These are phyloP conservation scores for Microcaecilia unicolor DNA, from an alignment of 2,797 vertebrate species.

Conservation along the genomic window DNA sequence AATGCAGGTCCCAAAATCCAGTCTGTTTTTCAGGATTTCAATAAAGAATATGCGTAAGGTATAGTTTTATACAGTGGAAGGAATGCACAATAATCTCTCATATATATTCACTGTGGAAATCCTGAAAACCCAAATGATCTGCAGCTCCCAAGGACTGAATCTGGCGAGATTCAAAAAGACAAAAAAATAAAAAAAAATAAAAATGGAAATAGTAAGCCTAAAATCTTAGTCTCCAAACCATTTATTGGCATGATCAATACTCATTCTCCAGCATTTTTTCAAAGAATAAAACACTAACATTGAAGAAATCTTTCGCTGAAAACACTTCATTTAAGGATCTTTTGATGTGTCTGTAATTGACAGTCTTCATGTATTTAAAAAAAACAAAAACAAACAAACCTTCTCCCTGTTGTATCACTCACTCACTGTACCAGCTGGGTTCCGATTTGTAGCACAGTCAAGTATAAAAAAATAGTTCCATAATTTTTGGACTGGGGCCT, in stretches of 20 bases:
- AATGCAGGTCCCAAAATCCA: no score
- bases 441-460: conserved; percentile 38
- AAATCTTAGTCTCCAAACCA: conserved; percentile 25
- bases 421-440: conserved; percentile 42
- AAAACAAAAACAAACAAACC: background rate
- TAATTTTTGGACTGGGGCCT: conserved; percentile 40
- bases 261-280: no score
- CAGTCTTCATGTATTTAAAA: conserved; percentile 30
- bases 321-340: conserved; percentile 33
- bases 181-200: no score
- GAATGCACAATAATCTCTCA: no score
- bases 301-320: conserved; percentile 29
- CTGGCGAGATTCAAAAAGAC: background rate
- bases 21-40: no score
- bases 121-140: no score
- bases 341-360: conserved; percentile 34
- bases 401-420: conserved; percentile 9
- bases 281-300: conserved; percentile 44
- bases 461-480: conserved; percentile 57
- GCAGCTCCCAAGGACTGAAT: no score
- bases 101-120: no score
- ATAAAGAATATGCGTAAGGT: no score
- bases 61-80: no score
- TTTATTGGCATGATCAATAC: conserved; percentile 73
- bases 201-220: background rate